Conservation (phyloP, 2,113 vertebrate genomes). For the Manacus vitellinus region DNA sequence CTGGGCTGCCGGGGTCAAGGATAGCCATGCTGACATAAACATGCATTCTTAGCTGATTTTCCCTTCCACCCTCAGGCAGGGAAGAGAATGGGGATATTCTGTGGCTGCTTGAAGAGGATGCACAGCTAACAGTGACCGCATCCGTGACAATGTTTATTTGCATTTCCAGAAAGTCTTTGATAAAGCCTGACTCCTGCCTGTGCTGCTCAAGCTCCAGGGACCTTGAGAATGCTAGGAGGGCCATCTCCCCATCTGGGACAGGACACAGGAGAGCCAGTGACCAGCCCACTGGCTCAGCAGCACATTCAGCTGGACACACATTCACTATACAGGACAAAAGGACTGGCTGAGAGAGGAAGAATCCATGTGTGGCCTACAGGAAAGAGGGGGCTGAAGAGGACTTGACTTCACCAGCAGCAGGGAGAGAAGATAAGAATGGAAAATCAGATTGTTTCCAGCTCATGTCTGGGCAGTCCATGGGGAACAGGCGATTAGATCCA, state of each 20-base stretch:
- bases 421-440: conserved; percentile 29
- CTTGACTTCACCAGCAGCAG: background rate
- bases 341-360: background rate
- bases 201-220: background rate
- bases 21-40: background rate
- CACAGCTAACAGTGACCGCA: background rate
- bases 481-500: background rate
- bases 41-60: background rate
- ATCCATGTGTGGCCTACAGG: conserved; percentile 25
- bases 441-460: conserved; percentile 25
- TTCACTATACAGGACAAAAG: conserved; percentile 13
- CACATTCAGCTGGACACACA: conserved; percentile 44
- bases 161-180: conserved; percentile 41
- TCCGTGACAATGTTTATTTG: conserved; percentile 38
- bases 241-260: background rate
- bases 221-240: background rate
- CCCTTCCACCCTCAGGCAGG: background rate
- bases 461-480: background rate
- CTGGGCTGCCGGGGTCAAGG: accelerated
- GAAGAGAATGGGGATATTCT: background rate
- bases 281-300: background rate
- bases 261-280: background rate
- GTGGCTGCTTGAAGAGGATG: background rate
- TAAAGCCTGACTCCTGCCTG: background rate
- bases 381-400: conserved; percentile 47